phyloP scores from a whole-genome alignment of 2,113 vertebrate genomes.

The Pelobates fuscus region DNA sequence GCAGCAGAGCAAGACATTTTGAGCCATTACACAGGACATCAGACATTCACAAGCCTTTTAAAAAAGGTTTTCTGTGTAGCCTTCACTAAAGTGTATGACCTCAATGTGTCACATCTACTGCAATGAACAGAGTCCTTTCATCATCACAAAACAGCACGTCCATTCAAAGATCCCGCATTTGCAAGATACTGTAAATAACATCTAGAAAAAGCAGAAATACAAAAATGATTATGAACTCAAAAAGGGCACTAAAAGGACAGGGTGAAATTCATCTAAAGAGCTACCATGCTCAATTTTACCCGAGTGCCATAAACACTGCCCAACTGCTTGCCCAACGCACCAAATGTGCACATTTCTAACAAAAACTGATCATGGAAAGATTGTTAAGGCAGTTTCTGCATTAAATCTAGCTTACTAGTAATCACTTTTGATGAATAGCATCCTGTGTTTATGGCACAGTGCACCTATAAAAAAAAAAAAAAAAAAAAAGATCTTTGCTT shows the following conservation, averaged over 20 bases:
- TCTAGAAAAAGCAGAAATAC: conserved; percentile 58
- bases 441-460: conserved; percentile 53
- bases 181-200: conserved; percentile 53
- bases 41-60: conserved; percentile 79
- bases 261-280: background rate
- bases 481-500: conserved; percentile 49
- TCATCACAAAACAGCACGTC: conserved; percentile 52
- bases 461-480: no score
- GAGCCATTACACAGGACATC: conserved; percentile 75
- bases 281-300: background rate
- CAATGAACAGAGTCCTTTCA: conserved; percentile 56
- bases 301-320: background rate
- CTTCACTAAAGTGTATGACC: conserved; percentile 82
- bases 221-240: conserved; percentile 56
- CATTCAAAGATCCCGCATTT: conserved; percentile 47
- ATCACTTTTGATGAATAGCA: conserved; percentile 4
- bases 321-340: no score
- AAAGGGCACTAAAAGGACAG: conserved; percentile 46
- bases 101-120: conserved; percentile 54
- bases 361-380: background rate
- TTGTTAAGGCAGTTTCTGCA: background rate
- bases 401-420: background rate
- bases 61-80: conserved; percentile 84
- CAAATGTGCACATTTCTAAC: no score
- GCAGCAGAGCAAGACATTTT: conserved; percentile 64